Evolutionary conservation across 2,113 vertebrate species (phyloP).

Genomic region (Podarcis muralis): DNA sequence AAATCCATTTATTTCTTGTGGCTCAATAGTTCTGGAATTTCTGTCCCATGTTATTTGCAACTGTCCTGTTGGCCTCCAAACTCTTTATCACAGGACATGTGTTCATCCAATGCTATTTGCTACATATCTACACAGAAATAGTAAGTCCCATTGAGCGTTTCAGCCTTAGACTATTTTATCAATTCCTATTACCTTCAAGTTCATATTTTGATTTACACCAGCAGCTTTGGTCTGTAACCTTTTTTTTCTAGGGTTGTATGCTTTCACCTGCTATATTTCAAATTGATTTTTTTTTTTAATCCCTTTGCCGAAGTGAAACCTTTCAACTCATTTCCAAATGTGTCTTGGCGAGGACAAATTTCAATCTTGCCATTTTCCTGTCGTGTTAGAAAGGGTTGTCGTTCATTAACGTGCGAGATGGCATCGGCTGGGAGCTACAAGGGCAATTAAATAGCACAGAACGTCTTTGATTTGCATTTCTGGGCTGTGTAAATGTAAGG

Average conservation of each 20-base stretch:
- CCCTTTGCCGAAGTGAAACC: not conserved
- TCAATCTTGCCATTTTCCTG: slow-evolving; percentile 70
- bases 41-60: not conserved
- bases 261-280: not conserved
- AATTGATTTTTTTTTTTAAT: not conserved
- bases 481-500: slow-evolving; percentile 73
- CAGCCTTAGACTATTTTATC: too few species aligned
- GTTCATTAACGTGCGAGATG: slow-evolving; percentile 76
- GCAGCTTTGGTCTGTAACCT: too few species aligned
- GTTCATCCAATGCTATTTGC: not conserved
- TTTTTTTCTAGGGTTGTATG: not conserved
- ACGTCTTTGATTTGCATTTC: slow-evolving; percentile 76
- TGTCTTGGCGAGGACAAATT: slow-evolving; percentile 58
- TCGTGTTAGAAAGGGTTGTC: slow-evolving; percentile 71
- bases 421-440: slow-evolving; percentile 68
- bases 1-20: not conserved
- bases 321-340: slow-evolving; percentile 56
- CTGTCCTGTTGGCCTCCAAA: not conserved
- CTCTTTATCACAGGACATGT: not conserved
- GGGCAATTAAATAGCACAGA: slow-evolving; percentile 77
- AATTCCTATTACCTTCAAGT: not conserved
- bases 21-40: too few species aligned
- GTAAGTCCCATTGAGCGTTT: not conserved
- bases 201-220: not conserved
- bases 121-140: not conserved